Evolutionary conservation across 2,888 invertebrate genomes (phyloP).

Genomic region (Gandaritis pyraliata): DNA sequence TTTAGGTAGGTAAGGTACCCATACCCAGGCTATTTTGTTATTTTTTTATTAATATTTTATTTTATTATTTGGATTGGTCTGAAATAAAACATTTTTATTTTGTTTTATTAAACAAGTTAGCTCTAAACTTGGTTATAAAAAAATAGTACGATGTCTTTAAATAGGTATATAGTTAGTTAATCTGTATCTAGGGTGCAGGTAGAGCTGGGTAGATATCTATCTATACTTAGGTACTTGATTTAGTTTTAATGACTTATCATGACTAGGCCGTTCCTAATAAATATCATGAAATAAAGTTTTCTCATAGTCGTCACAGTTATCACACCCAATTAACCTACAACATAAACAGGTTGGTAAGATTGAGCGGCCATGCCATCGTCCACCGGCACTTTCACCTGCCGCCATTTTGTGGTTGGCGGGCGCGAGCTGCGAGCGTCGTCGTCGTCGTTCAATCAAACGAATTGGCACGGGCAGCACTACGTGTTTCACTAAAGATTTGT

Average conservation of each 20-base stretch:
- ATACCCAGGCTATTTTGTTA: too few species aligned
- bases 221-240: not conserved
- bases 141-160: too few species aligned
- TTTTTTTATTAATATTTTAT: too few species aligned
- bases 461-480: constrained; percentile 19
- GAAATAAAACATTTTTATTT: too few species aligned
- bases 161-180: too few species aligned
- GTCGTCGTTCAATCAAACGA: constrained; percentile 8
- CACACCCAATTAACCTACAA: constrained; percentile 47
- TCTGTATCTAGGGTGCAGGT: too few species aligned
- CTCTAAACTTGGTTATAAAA: too few species aligned
- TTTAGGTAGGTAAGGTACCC: too few species aligned
- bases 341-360: constrained; percentile 58
- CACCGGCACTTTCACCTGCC: constrained; percentile 78
- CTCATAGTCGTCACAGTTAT: constrained; percentile 39
- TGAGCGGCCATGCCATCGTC: constrained; percentile 60
- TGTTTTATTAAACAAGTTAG: too few species aligned
- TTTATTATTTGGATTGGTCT: too few species aligned
- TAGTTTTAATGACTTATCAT: not conserved
- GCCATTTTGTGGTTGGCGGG: constrained; percentile 63
- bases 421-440: constrained; percentile 10
- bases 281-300: constrained; percentile 20
- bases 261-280: constrained; percentile 2
- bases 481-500: constrained; percentile 14
- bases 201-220: too few species aligned